Evolutionary conservation across 2,888 invertebrate species (phyloP), one percentile per base, ranked within the genome.

Genomic region (Agrypnus murinus): DNA sequence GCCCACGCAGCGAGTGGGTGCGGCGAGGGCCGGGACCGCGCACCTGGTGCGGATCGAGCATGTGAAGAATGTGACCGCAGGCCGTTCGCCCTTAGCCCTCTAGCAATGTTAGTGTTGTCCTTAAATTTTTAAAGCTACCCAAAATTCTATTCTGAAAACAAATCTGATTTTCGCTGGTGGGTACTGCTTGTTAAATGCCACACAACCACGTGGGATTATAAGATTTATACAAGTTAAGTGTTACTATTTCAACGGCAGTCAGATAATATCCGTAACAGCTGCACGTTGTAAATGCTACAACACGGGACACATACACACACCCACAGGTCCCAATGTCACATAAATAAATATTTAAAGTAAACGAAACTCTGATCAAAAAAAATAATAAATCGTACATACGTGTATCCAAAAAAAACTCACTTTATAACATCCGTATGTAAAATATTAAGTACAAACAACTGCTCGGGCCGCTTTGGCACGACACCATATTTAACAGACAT

Each of bases 281-380:
- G 65, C 53, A 38, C 45, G 32, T 46, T 17, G 38, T 3, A 36
- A 36, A 40, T 55, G 43, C 64, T 25, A 2, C 5, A 2, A 65
- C 36, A 45, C 25, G 5, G 25, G 25, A 31, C 31, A 43, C 32
- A 45, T 25, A 65, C 77, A 77, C 78, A 79, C 81, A 81, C 81
- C 81, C 81, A 82, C 82, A 81, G 81, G 77, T 77, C 78, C 81
- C 81, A 83, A 83, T 83, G 82, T 83, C 83, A 82, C 79, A 53
- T 50, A 31, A 19, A 55, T 40, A 81, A 79, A 79, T 78, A 81
- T 77, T 79, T 81, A 25, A 81, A 80, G 80, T 81, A 81, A 77
- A 80, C 75, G 78, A 78, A 77, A 78, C 55, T 17, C 32, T 36
- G 17, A 10, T n/a, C 14, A 36, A 50, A 48, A 12, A 48, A 48